Conservation (phyloP, 2,113 vertebrate species). For the Coturnix japonica region DNA sequence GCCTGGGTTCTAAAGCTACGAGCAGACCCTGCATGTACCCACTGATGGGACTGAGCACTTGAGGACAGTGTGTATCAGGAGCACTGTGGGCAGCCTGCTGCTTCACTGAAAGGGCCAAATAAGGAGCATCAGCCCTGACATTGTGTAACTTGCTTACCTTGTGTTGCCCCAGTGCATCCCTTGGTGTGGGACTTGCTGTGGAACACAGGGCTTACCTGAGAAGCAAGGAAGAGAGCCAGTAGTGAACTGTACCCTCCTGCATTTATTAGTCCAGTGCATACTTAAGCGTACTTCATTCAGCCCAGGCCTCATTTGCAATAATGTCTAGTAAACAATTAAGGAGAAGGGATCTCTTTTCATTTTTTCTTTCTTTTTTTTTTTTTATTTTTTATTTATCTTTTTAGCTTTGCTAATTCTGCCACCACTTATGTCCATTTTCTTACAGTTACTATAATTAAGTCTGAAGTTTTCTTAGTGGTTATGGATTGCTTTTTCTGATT, state of each 20-base stretch:
- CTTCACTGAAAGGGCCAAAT: neutral
- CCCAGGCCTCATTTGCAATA: neutral
- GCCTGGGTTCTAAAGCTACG: neutral
- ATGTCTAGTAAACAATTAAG: neutral
- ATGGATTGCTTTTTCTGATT: neutral
- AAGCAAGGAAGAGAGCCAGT: neutral
- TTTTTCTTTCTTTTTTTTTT: neutral
- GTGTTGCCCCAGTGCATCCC: neutral
- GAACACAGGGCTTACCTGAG: neutral
- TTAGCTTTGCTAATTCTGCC: neutral
- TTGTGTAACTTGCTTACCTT: neutral
- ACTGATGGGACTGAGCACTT: no score
- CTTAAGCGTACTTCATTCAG: neutral
- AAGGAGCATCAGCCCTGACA: neutral
- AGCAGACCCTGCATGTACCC: no score
- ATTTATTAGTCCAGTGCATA: neutral
- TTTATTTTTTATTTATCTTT: neutral
- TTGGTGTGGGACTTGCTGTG: neutral
- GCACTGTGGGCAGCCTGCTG: accelerated
- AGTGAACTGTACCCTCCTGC: neutral
- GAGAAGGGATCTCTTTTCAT: neutral
- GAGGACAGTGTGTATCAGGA: neutral
- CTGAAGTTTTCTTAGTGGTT: neutral
- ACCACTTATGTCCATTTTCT: neutral
- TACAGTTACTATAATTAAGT: neutral